Evolutionary conservation across 2,888 invertebrate species (phyloP), one percentile per base, ranked within the genome.

Genomic region (Chrysolina oricalcia): DNA sequence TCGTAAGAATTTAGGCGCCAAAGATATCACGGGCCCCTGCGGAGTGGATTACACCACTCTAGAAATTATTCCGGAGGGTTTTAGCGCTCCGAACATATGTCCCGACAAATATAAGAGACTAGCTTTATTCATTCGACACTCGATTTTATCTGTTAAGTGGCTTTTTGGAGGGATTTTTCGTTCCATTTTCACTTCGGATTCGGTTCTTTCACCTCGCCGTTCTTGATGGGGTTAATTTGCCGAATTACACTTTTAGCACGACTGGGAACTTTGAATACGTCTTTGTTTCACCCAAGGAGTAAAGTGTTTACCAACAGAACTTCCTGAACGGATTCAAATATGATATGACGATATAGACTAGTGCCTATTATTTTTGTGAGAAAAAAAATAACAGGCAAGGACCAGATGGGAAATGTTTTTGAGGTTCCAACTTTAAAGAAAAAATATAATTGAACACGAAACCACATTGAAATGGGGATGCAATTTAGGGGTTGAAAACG

Each of bases 111-210:
- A 81, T 79, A 79, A 80, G 76, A 77, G 80, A 82, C 76, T 79
- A 70, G 76, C 80, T 80, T 82, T 81, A 81, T 80, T 81, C 79
- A 80, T 82, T 81, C 83, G 81, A 81, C 81, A 81, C 81, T 78
- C 82, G 82, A 83, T 83, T 81, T 82, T 82, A 83, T 82, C 83
- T 76, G 72, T 80, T 81, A 80, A 83, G 81, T 82, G 82, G 82
- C 78, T 83, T 78, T 82, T 81, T 79, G 75, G 81, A 80, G 75
- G 76, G 79, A 80, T 83, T 81, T 81, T 80, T 73, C 70, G 71
- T 72, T 75, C 70, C 77, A 68, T 68, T 71, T 71, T 59, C 68
- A 68, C 72, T 70, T 59, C 70, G 46, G 71, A 59, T 67, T 73
- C 70, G 63, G 70, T 50, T 70, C 70, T 76, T 71, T 71, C 76